phyloP scores from a whole-genome alignment of 2,797 vertebrate species.

The Geotria australis region DNA sequence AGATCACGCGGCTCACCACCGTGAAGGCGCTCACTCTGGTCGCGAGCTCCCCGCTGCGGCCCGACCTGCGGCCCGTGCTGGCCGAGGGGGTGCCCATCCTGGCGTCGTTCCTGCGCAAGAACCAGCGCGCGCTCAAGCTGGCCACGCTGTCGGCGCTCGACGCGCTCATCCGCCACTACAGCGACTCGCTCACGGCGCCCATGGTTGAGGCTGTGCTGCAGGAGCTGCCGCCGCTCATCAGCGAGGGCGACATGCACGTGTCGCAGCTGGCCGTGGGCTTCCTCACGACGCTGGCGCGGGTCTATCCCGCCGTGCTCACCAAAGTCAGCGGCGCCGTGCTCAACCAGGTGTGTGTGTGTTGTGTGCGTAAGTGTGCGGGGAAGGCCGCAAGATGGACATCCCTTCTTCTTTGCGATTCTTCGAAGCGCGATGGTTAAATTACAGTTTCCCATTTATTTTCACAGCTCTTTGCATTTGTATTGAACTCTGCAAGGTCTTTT shows the following conservation, averaged over 20 bases:
- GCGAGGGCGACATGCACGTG: conserved; percentile 58
- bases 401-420: too few relatives aligned
- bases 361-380: too few relatives aligned
- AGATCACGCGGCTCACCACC: conserved; percentile 54
- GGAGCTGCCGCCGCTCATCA: conserved; percentile 44
- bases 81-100: conserved; percentile 34
- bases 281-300: conserved; percentile 30
- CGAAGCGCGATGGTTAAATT: too few relatives aligned
- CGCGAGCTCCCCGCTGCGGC: conserved; percentile 27
- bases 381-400: too few relatives aligned
- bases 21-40: conserved; percentile 39
- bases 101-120: conserved; percentile 63
- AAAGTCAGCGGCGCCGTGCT: conserved; percentile 30
- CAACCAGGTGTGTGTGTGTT: background rate
- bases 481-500: too few relatives aligned
- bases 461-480: too few relatives aligned
- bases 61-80: conserved; percentile 36
- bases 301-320: conserved; percentile 28
- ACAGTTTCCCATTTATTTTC: too few relatives aligned
- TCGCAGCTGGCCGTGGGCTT: conserved; percentile 37
- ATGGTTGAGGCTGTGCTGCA: conserved; percentile 27
- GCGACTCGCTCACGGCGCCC: conserved; percentile 23
- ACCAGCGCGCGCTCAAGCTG: conserved; percentile 46
- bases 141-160: conserved; percentile 36
- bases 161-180: conserved; percentile 34